phyloP scores from a whole-genome alignment of 2,113 vertebrate species.

The Gallinago undulata region DNA sequence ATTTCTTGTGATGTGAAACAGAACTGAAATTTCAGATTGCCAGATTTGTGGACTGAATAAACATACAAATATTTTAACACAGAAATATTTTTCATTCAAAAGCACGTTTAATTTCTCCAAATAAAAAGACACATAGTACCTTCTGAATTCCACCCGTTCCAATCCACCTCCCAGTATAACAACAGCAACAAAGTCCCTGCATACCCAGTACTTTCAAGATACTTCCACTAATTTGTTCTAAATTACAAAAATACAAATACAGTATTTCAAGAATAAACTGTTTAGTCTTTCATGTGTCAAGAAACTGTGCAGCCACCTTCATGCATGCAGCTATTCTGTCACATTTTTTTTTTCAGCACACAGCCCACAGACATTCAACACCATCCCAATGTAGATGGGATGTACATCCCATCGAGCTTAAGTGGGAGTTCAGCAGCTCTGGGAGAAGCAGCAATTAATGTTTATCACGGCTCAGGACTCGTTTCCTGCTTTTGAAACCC shows the following conservation, averaged over 20 bases:
- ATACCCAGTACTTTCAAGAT: neutral
- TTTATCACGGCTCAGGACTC: conserved; percentile 14
- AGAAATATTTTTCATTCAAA: neutral
- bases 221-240: neutral
- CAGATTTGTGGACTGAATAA: neutral
- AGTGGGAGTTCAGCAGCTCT: neutral
- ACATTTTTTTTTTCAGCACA: neutral
- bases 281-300: neutral
- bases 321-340: neutral
- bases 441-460: neutral
- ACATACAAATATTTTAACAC: neutral
- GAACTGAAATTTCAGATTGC: neutral
- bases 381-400: neutral
- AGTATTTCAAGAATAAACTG: neutral
- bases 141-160: neutral
- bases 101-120: neutral
- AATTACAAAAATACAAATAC: neutral
- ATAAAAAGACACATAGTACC: neutral
- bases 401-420: rapidly evolving
- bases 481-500: conserved; percentile 34
- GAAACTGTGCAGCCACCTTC: neutral
- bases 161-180: neutral
- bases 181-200: neutral
- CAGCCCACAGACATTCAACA: neutral
- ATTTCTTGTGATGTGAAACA: neutral